phyloP scores from a whole-genome alignment of 2,797 vertebrate species.

The Falco columbarius region DNA sequence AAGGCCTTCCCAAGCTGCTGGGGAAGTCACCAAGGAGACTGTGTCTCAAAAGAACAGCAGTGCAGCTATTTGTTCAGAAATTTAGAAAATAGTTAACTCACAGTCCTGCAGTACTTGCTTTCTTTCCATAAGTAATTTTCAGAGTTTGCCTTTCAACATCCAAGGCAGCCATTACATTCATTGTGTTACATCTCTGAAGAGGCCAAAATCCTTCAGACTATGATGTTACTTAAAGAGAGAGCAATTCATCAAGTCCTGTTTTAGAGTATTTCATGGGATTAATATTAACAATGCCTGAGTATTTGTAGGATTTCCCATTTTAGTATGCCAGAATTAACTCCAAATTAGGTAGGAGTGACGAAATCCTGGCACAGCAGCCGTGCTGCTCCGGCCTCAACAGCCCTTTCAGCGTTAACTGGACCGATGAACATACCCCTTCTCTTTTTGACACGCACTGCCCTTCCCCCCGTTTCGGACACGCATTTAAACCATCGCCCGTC shows the following conservation, averaged over 20 bases:
- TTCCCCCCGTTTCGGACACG: accelerated
- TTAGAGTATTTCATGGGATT: neutral
- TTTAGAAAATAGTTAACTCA: neutral
- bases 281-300: neutral
- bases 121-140: neutral
- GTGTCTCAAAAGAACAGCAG: neutral
- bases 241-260: neutral
- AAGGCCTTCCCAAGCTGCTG: neutral
- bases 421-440: too few species aligned
- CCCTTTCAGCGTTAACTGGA: accelerated
- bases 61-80: neutral
- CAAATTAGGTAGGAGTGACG: accelerated
- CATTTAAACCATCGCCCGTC: neutral
- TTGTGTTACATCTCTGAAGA: neutral
- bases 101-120: neutral
- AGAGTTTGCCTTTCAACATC: neutral
- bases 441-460: neutral
- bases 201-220: neutral
- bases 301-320: neutral
- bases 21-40: neutral
- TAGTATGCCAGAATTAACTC: accelerated
- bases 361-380: neutral
- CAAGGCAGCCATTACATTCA: neutral
- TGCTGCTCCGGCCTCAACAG: neutral
- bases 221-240: neutral